These are phyloP conservation scores for Pitta sordida DNA, from an alignment of 2,113 vertebrate species.

Conservation along the genomic window DNA sequence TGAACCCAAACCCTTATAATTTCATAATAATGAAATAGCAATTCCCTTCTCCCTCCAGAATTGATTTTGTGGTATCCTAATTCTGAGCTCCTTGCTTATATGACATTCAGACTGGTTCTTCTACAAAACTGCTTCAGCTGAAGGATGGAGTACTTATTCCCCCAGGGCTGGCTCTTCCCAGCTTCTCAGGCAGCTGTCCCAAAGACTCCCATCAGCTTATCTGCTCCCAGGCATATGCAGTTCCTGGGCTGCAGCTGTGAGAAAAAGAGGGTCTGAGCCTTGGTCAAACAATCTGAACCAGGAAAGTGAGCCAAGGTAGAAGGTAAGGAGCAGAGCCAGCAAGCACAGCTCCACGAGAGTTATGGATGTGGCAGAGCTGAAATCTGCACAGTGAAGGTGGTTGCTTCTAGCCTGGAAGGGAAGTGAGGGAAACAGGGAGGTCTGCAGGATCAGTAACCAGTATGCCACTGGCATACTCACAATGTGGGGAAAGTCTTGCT, in stretches of 20 bases:
- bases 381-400: too few species aligned
- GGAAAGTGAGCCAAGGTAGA: neutral
- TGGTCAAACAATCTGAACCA: neutral
- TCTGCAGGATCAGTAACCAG: neutral
- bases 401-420: neutral
- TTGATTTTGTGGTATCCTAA: neutral
- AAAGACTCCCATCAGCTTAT: neutral
- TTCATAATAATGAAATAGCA: neutral
- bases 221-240: neutral
- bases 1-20: neutral
- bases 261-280: neutral
- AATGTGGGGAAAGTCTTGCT: neutral
- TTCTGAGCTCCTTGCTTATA: neutral
- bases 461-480: fast-evolving
- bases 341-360: neutral
- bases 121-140: neutral
- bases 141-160: neutral
- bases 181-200: neutral
- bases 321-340: neutral
- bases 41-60: neutral
- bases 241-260: neutral
- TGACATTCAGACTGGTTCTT: neutral
- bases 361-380: neutral
- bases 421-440: neutral
- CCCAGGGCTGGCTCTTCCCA: neutral